Evolutionary conservation across 2,888 invertebrate genomes (phyloP).

Genomic region (Hoplodrina ambigua): DNA sequence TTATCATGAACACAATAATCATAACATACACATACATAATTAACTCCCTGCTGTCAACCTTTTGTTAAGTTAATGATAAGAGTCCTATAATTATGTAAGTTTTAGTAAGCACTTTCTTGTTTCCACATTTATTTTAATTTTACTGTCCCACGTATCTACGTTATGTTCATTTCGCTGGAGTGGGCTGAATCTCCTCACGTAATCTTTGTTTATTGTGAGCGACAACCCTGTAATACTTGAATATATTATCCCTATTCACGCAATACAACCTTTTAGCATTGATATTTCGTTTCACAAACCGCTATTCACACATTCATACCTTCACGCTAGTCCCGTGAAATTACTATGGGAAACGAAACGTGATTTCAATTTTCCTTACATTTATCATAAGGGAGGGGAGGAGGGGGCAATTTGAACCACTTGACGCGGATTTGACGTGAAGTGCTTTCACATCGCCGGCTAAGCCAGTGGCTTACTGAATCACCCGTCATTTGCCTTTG

Average conservation of each 20-base stretch:
- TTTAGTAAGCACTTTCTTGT: conserved; percentile 49
- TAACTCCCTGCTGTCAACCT: conserved; percentile 60
- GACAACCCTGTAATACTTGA: conserved; percentile 41
- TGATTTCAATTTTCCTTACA: conserved; percentile 83
- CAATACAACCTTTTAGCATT: conserved; percentile 71
- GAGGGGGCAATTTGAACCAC: conserved; percentile 80
- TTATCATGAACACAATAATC: conserved; percentile 63
- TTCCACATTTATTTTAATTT: conserved; percentile 49
- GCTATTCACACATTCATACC: conserved; percentile 72
- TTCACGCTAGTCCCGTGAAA: conserved; percentile 64
- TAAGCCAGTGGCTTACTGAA: conserved; percentile 80
- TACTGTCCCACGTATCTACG: conserved; percentile 21
- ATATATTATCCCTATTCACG: conserved; percentile 59
- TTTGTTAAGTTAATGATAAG: conserved; percentile 67
- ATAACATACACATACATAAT: conserved; percentile 61
- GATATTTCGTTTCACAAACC: conserved; percentile 72
- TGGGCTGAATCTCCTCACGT: conserved; percentile 32
- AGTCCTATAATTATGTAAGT: conserved; percentile 61
- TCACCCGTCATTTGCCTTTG: conserved; percentile 81
- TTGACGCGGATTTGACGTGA: conserved; percentile 83
- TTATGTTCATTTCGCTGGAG: conserved; percentile 30
- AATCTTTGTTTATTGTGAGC: conserved; percentile 48
- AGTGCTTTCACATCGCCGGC: conserved; percentile 79
- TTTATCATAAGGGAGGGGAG: conserved; percentile 77
- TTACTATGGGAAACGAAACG: conserved; percentile 78